These are phyloP conservation scores for Popillia japonica DNA, from an alignment of 1,140 invertebrate genomes.

Conservation along the genomic window DNA sequence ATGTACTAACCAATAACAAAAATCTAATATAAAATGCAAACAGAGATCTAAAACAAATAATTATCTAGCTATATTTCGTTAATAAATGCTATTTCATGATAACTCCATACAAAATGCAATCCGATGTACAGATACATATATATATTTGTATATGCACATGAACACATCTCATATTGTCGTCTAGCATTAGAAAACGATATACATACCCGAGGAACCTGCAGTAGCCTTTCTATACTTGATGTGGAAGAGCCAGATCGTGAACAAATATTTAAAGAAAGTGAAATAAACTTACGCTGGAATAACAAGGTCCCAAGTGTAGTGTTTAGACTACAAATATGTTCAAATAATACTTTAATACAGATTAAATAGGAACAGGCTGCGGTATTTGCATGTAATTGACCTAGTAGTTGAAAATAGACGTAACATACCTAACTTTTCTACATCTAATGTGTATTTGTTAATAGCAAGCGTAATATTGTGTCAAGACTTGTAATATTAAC, in stretches of 20 bases:
- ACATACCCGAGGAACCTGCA: too few species aligned
- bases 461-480: background rate
- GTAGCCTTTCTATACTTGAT: background rate
- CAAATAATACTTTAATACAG: background rate
- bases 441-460: background rate
- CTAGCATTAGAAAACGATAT: too few species aligned
- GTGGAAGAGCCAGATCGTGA: background rate
- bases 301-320: background rate
- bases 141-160: too few species aligned
- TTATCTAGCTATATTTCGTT: too few species aligned
- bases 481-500: background rate
- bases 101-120: too few species aligned
- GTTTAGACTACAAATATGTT: background rate
- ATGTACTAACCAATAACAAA: too few species aligned
- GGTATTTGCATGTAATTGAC: background rate
- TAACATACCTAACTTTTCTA: background rate
- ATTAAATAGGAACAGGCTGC: background rate
- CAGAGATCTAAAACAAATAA: too few species aligned
- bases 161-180: too few species aligned
- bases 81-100: too few species aligned
- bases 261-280: conserved; percentile 20
- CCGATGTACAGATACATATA: too few species aligned
- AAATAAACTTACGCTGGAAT: background rate
- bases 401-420: conserved; percentile 2
- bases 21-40: too few species aligned